Conservation (phyloP, 2,888 invertebrate genomes). For the Allygus modestus region DNA sequence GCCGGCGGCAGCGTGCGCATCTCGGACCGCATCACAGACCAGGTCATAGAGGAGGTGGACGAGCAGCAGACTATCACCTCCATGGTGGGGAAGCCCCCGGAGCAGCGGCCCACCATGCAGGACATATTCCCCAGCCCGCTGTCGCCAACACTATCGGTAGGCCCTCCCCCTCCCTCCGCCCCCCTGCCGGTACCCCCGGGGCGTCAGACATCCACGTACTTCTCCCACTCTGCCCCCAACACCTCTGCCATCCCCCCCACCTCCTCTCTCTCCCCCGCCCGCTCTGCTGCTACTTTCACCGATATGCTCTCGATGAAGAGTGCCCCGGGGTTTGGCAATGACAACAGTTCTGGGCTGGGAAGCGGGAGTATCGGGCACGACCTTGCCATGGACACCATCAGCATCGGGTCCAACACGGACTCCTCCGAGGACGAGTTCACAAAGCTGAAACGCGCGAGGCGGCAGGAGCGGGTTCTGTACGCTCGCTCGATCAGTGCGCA, state of each 20-base stretch:
- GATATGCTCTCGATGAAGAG: constrained; percentile 69
- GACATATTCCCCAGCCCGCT: constrained; percentile 67
- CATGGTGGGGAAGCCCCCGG: constrained; percentile 73
- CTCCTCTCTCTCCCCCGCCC: constrained; percentile 68
- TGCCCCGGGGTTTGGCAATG: constrained; percentile 64
- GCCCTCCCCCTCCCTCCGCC: constrained; percentile 79
- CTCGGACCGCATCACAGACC: constrained; percentile 83
- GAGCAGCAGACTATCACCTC: constrained; percentile 91
- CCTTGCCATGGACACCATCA: constrained; percentile 67
- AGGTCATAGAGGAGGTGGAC: constrained; percentile 81
- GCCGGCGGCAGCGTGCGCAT: constrained; percentile 74
- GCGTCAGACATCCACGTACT: constrained; percentile 57
- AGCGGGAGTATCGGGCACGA: constrained; percentile 65
- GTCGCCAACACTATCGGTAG: constrained; percentile 6
- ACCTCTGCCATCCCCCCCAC: constrained; percentile 64
- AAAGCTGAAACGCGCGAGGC: constrained; percentile 69
- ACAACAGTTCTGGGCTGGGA: constrained; percentile 68
- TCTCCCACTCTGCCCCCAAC: constrained; percentile 68
- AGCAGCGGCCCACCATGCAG: constrained; percentile 68
- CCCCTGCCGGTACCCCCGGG: constrained; percentile 75
- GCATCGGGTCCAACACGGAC: constrained; percentile 69
- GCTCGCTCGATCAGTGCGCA: constrained; percentile 69
- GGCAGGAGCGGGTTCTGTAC: constrained; percentile 68
- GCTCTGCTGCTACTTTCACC: constrained; percentile 67
- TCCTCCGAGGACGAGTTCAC: constrained; percentile 70